These are phyloP conservation scores for Pseudolycoriella hygida DNA, from an alignment of 2,888 invertebrate genomes.

Conservation along the genomic window DNA sequence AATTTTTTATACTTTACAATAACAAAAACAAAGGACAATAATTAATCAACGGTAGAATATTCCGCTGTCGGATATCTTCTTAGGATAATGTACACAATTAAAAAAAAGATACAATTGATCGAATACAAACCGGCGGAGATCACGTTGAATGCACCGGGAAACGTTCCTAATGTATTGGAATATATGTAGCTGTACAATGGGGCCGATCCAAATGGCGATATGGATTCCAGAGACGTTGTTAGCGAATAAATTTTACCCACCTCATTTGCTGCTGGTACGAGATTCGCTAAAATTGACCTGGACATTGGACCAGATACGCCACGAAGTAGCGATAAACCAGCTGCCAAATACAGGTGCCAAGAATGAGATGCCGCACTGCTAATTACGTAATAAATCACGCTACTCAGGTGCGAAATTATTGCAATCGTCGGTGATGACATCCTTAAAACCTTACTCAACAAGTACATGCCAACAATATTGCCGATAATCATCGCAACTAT, in stretches of 20 bases:
- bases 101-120: too few relatives aligned
- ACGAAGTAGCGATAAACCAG: slow-evolving; percentile 22
- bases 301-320: slow-evolving; percentile 22
- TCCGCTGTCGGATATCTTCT: too few relatives aligned
- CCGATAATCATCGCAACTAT: slow-evolving; percentile 37
- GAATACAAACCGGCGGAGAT: slow-evolving; percentile 26
- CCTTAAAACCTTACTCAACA: slow-evolving; percentile 38
- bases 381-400: slow-evolving; percentile 22
- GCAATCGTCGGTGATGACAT: too few relatives aligned
- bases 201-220: slow-evolving; percentile 40
- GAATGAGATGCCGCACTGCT: slow-evolving; percentile 22
- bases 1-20: too few relatives aligned
- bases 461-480: slow-evolving; percentile 35
- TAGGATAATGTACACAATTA: too few relatives aligned
- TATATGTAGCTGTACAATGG: slow-evolving; percentile 48
- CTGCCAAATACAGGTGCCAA: slow-evolving; percentile 23
- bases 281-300: slow-evolving; percentile 9
- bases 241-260: slow-evolving; percentile 32
- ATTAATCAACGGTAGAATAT: too few relatives aligned
- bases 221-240: slow-evolving; percentile 42
- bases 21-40: too few relatives aligned
- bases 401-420: slow-evolving; percentile 20
- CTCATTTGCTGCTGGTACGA: slow-evolving; percentile 13
- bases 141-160: slow-evolving; percentile 41
- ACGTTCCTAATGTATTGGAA: slow-evolving; percentile 32